These are phyloP conservation scores for Fundulus diaphanus DNA, from an alignment of 2,797 vertebrate genomes.

Conservation along the genomic window DNA sequence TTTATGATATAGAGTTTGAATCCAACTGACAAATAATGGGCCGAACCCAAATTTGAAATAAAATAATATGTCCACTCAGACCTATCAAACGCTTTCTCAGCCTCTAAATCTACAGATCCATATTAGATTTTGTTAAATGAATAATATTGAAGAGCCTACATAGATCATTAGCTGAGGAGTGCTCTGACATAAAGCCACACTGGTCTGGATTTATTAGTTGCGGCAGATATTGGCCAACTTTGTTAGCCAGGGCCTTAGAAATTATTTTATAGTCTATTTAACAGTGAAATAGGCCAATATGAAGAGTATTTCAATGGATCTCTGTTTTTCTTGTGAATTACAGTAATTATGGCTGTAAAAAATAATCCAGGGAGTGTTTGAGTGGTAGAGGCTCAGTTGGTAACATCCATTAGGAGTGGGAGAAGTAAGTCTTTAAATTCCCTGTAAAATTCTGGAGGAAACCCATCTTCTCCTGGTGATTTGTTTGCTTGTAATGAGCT, in stretches of 20 bases:
- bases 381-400: neutral
- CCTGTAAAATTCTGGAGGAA: constrained; percentile 10
- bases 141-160: constrained; percentile 23
- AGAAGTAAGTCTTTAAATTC: constrained; percentile 16
- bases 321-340: neutral
- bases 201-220: no score
- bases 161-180: constrained; percentile 4
- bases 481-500: neutral
- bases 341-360: neutral
- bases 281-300: neutral
- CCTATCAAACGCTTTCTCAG: constrained; percentile 6
- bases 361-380: neutral
- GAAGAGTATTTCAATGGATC: neutral
- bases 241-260: constrained; percentile 17
- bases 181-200: no score
- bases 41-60: neutral
- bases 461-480: constrained; percentile 2
- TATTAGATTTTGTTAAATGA: constrained; percentile 8
- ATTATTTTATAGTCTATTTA: constrained; percentile 24
- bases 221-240: constrained; percentile 3
- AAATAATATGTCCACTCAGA: neutral
- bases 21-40: neutral
- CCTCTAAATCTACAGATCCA: neutral
- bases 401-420: neutral
- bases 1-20: neutral